Percentiles rank a stretch among this genome's conserved stretches.
phyloP scores from a whole-genome alignment of 2,797 vertebrate species.

The Phalloptychus januarius region DNA sequence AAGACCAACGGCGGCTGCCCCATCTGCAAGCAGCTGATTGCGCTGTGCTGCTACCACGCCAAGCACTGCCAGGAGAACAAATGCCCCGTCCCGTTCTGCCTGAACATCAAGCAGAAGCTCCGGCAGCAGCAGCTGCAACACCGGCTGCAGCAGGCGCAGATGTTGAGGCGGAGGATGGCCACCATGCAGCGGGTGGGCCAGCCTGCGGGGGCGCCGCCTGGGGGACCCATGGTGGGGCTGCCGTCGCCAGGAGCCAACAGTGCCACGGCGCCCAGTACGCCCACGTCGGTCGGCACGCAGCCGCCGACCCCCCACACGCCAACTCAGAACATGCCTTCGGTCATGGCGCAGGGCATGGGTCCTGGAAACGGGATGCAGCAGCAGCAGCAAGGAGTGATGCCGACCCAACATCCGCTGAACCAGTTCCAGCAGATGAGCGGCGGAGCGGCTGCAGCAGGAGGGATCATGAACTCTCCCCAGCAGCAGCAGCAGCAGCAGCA shows the following conservation, averaged over 20 bases:
- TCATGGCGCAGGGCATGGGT: conserved; percentile 71
- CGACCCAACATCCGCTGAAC: conserved; percentile 83
- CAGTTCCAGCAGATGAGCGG: conserved; percentile 85
- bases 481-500: conserved; percentile 75
- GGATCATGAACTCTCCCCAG: conserved; percentile 78
- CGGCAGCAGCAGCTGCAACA: conserved; percentile 97
- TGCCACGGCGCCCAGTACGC: conserved; percentile 81
- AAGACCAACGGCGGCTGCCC: conserved; percentile 97
- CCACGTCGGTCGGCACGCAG: conserved; percentile 90
- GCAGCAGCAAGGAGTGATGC: conserved; percentile 80
- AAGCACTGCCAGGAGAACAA: conserved; percentile 99
- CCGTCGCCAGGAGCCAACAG: conserved; percentile 81
- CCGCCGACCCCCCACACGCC: conserved; percentile 92
- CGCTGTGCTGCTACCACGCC: conserved; percentile 97
- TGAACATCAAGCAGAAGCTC: conserved; percentile 99
- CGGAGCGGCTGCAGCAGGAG: conserved; percentile 71
- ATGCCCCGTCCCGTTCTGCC: conserved; percentile 97
- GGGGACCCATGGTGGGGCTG: conserved; percentile 84
- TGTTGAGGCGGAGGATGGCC: conserved; percentile 96
- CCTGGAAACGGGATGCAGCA: conserved; percentile 74
- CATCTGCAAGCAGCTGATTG: conserved; percentile 98
- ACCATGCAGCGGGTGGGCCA: conserved; percentile 94
- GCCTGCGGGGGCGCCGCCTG: conserved; percentile 75
- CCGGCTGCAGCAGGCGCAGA: conserved; percentile 95
- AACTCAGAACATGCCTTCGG: conserved; percentile 71